phyloP scores from a whole-genome alignment of 2,888 invertebrate genomes.

The Mechanitis mazaeus region DNA sequence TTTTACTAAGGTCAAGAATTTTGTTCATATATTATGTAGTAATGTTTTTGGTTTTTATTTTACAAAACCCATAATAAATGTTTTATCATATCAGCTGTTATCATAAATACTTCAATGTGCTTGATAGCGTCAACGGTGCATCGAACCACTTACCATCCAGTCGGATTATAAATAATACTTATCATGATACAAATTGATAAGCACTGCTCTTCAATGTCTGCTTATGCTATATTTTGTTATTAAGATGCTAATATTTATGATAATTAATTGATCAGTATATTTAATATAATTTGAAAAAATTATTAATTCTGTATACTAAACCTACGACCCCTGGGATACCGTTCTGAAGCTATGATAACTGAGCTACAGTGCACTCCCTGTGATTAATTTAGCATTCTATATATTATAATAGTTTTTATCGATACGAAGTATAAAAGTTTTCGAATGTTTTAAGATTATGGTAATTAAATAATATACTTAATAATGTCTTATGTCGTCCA shows the following conservation, averaged over 20 bases:
- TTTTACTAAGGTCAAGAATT: background rate
- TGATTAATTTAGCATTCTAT: too few relatives aligned
- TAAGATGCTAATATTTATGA: too few relatives aligned
- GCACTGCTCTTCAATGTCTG: too few relatives aligned
- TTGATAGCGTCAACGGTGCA: conserved; percentile 35
- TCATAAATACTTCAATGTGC: conserved; percentile 35
- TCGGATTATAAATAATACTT: conserved; percentile 20
- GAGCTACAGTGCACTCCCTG: too few relatives aligned
- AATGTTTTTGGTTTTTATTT: background rate
- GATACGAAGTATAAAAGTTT: background rate
- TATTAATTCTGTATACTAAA: too few relatives aligned
- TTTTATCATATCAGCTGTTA: conserved; percentile 31
- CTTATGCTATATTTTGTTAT: too few relatives aligned
- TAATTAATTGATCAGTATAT: too few relatives aligned
- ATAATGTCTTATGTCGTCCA: background rate
- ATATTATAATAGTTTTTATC: too few relatives aligned
- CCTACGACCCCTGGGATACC: too few relatives aligned
- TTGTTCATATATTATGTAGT: too few relatives aligned
- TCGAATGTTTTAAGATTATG: background rate
- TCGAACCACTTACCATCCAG: conserved; percentile 28
- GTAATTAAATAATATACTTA: background rate
- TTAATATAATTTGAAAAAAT: too few relatives aligned
- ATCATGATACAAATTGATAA: conserved; percentile 9
- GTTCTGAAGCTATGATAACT: too few relatives aligned
- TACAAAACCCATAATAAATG: conserved; percentile 15